Base-by-base conservation (phyloP, 2,888 invertebrate genomes). In the Mesoligia furuncula region DNA sequence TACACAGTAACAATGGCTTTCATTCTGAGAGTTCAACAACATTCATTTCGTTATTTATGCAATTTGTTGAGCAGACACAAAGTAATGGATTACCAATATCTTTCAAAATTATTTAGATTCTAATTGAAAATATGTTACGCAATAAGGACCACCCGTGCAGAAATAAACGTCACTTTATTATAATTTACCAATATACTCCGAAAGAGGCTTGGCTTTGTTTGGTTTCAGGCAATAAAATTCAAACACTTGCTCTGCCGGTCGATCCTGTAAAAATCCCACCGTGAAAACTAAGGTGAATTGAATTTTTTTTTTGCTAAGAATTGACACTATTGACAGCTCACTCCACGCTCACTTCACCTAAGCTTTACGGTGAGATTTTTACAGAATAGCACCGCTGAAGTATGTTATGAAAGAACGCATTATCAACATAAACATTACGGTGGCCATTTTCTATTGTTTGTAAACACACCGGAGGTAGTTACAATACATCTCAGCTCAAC, bases 401-500 rank as follows among this genome's bases (percentile, higher is more conserved):
- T n/a, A 45, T 48, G 73, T 73, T 80, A 59, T n/a, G 36, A 64
- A 64, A 39, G 13, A 11, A 45, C 31, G 7, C 31, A 64, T 59
- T 13, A 39, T 27, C 27, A 27, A 61, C 27, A 45, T 31, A 48
- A 71, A 61, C 61, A 78, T 61, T 48, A 57, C 48, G 57, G 11
- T 70, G 54, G 24, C 54, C 15, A 57, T 61, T 73, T 65, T 11
- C 39, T 62, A 36, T 42, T 69, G 69, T 81, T 81, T 70, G 57
- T 73, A 81, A 81, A 81, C 54, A 81, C n/a, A 42, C 20, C 0
- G n/a, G 36, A 45, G 13, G 11, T 57, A 73, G n/a, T 45, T 24
- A 61, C 17, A 61, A 17, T 57, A 57, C n/a, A 57, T 31, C 61
- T 61, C 17, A 9, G 13, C 36, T 42, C 20, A 79, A 42, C 42